A percentile compares a stretch with the other conserved stretches of the same genome.
phyloP scores from a whole-genome alignment of 2,113 vertebrate genomes.

The Nothocercus julius region DNA sequence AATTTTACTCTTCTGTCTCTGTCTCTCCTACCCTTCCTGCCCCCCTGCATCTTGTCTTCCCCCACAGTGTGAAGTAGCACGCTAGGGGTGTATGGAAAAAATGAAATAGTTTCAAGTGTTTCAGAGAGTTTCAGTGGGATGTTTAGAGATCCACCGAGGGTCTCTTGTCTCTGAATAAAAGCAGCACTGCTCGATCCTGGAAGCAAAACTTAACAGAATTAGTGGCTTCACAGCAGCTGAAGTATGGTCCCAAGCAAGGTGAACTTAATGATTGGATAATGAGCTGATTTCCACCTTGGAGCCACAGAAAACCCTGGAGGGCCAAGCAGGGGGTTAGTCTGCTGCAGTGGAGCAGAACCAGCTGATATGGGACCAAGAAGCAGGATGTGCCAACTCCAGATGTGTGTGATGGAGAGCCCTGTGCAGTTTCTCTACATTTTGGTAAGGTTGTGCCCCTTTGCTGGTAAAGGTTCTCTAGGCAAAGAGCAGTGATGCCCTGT shows the following conservation, averaged over 20 bases:
- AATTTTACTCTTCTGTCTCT: background rate
- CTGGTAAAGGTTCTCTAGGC: background rate
- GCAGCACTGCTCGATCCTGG: background rate
- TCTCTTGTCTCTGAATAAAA: background rate
- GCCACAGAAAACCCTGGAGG: background rate
- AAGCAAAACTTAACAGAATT: background rate
- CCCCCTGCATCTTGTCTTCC: background rate
- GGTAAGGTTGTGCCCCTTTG: background rate
- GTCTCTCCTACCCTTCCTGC: background rate
- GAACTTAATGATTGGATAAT: background rate
- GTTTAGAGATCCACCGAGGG: background rate
- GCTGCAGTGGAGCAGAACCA: background rate
- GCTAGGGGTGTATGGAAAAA: background rate
- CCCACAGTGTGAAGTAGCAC: background rate
- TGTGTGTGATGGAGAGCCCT: background rate
- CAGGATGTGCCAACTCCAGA: rapidly evolving
- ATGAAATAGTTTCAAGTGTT: background rate
- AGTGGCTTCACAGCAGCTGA: background rate
- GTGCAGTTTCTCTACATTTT: background rate
- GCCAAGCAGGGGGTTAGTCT: background rate
- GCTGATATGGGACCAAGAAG: background rate
- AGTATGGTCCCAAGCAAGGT: background rate
- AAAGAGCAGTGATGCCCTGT: background rate
- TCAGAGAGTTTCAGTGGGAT: background rate
- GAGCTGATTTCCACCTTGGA: background rate